Evolutionary conservation across 2,113 vertebrate species (phyloP).

Genomic region (Trichechus manatus): DNA sequence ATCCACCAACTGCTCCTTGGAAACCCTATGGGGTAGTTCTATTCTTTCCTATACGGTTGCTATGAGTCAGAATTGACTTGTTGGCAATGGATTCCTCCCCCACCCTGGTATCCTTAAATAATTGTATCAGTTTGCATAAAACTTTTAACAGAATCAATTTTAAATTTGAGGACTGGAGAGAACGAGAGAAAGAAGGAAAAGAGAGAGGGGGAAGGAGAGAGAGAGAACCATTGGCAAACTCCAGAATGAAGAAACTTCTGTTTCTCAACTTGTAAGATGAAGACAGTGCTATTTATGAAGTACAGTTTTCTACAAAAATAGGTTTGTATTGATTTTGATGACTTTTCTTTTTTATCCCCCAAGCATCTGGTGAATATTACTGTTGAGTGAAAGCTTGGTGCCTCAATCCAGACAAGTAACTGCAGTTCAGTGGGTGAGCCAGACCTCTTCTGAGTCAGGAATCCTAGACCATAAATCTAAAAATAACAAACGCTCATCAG

Average conservation of each 20-base stretch:
- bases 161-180: background rate
- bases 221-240: background rate
- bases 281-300: constrained; percentile 71
- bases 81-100: background rate
- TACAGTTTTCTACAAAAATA: constrained; percentile 76
- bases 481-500: constrained; percentile 55
- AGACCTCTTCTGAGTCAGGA: constrained; percentile 46
- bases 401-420: background rate
- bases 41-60: background rate
- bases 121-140: background rate
- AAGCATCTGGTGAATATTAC: constrained; percentile 72
- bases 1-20: too few species aligned
- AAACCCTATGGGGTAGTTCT: background rate
- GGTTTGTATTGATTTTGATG: constrained; percentile 75
- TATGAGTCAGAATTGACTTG: background rate
- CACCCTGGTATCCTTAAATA: background rate
- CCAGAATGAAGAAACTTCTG: constrained; percentile 40
- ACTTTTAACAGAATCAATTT: background rate
- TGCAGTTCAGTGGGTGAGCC: constrained; percentile 29
- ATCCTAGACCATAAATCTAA: constrained; percentile 29
- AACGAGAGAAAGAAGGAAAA: background rate
- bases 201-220: background rate
- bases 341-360: constrained; percentile 64
- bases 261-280: constrained; percentile 41
- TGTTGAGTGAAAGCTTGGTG: constrained; percentile 61